A percentile compares a stretch with the other conserved stretches of the same genome.
Evolutionary conservation across 2,113 vertebrate genomes (phyloP).

Genomic region (Prunella fulvescens): DNA sequence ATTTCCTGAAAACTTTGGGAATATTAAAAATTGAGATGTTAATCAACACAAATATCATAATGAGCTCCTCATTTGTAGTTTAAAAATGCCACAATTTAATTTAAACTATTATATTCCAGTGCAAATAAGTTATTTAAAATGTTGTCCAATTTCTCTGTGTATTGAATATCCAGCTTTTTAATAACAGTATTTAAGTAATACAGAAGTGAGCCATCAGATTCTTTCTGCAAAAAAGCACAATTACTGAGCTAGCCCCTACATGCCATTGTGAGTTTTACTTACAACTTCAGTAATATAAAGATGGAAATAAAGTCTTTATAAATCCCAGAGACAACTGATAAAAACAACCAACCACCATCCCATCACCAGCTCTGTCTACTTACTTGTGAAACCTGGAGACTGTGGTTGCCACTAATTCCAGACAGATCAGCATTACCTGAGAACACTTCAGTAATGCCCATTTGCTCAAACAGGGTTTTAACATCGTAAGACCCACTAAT

Average conservation of each 20-base stretch:
- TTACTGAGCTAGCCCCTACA: neutral
- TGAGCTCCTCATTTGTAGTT: neutral
- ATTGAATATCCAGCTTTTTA: neutral
- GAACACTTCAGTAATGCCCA: slow-evolving; percentile 86
- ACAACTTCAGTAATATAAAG: neutral
- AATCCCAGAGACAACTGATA: neutral
- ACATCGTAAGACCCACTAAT: slow-evolving; percentile 78
- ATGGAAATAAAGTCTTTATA: neutral
- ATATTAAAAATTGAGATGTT: neutral
- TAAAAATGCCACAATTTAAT: neutral
- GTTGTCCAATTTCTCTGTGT: neutral
- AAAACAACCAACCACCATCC: neutral
- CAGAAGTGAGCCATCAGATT: neutral
- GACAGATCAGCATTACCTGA: slow-evolving; percentile 73
- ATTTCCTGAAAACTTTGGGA: neutral
- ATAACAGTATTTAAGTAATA: neutral
- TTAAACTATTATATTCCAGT: neutral
- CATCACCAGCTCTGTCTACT: neutral
- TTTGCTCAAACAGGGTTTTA: slow-evolving; percentile 65
- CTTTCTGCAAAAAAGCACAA: neutral
- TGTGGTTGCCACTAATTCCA: slow-evolving; percentile 66
- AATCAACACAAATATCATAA: neutral
- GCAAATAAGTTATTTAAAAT: neutral
- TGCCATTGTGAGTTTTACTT: neutral
- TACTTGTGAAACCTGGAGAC: slow-evolving; percentile 82